Conservation (phyloP, 2,888 invertebrate genomes). For the Chymomyza fuscimana region DNA sequence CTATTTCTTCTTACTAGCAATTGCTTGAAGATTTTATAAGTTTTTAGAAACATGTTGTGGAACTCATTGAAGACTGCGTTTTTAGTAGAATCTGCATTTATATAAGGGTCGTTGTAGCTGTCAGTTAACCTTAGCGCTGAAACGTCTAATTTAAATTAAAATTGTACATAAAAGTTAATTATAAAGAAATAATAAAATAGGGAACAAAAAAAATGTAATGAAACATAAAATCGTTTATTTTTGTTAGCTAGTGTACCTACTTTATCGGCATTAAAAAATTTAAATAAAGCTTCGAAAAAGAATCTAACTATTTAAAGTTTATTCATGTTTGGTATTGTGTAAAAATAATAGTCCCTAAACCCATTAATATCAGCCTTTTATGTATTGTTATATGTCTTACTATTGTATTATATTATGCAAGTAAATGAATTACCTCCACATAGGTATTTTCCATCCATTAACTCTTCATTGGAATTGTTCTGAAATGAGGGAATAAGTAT, state of each 20-base stretch:
- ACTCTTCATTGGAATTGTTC: constrained; percentile 36
- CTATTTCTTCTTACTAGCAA: constrained; percentile 23
- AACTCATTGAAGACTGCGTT: neutral
- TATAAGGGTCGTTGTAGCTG: neutral
- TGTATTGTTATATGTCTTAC: neutral
- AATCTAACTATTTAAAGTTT: neutral
- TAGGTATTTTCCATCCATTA: constrained; percentile 39
- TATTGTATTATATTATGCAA: neutral
- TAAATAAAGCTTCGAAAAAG: neutral
- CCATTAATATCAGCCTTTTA: neutral
- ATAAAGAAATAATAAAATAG: neutral
- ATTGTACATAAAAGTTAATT: neutral
- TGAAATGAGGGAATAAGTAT: constrained; percentile 5
- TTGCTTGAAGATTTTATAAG: constrained; percentile 12
- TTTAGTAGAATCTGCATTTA: neutral
- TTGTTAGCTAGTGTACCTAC: no score
- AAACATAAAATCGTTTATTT: no score
- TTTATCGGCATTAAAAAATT: neutral
- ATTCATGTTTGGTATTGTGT: neutral
- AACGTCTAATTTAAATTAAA: constrained; percentile 7
- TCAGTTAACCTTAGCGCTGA: neutral
- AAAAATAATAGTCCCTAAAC: neutral
- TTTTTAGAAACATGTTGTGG: constrained; percentile 1
- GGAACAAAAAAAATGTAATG: neutral
- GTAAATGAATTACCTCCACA: constrained; percentile 34